Conservation (phyloP, 92 coral and sea anemone species). For the Blastomussa wellsi region DNA sequence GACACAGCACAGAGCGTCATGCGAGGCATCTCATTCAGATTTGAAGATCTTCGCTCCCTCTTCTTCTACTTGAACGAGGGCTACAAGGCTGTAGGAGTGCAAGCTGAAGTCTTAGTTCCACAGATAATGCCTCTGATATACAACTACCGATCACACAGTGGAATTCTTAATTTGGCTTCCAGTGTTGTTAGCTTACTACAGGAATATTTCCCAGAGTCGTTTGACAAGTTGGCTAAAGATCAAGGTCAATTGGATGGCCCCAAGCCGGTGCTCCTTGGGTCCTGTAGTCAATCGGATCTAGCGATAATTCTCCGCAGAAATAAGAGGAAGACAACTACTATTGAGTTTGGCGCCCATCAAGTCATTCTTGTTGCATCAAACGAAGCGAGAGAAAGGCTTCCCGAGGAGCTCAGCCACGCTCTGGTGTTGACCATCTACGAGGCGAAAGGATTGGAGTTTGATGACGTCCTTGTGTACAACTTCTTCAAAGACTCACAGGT, state of each 20-base stretch:
- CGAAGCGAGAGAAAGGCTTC: constrained; percentile 76
- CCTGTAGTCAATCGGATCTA: constrained; percentile 77
- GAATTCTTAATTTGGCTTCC: constrained; percentile 80
- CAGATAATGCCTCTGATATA: constrained; percentile 72
- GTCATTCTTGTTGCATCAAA: constrained; percentile 82
- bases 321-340: constrained; percentile 67
- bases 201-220: constrained; percentile 82
- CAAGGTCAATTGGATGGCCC: constrained; percentile 82
- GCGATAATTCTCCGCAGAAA: constrained; percentile 85
- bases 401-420: constrained; percentile 81
- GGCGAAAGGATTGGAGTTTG: constrained; percentile 89
- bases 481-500: constrained; percentile 90
- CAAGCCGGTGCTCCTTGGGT: constrained; percentile 81
- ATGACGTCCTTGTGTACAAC: constrained; percentile 85
- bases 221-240: constrained; percentile 75
- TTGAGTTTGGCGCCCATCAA: constrained; percentile 94
- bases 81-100: constrained; percentile 30
- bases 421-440: constrained; percentile 84
- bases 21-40: constrained; percentile 67
- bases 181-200: constrained; percentile 67
- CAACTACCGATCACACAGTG: constrained; percentile 88
- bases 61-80: constrained; percentile 47
- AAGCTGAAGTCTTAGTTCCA: constrained; percentile 59
- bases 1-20: constrained; percentile 72
- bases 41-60: constrained; percentile 56